Evolutionary conservation across 1,140 invertebrate genomes (phyloP).

Genomic region (Drosophila bocki): DNA sequence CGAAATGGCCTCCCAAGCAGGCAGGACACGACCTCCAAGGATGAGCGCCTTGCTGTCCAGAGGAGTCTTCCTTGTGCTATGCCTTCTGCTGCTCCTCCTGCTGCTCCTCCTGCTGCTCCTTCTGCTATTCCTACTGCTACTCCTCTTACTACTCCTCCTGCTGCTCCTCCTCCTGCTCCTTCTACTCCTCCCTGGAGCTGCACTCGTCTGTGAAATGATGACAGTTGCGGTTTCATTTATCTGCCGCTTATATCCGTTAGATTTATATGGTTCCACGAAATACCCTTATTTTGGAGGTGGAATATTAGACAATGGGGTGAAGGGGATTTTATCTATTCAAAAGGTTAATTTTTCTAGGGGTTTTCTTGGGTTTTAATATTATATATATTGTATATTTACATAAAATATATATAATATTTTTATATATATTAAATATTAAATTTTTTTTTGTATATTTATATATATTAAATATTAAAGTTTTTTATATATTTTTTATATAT

Average conservation of each 20-base stretch:
- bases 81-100: background rate
- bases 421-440: background rate
- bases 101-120: background rate
- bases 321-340: background rate
- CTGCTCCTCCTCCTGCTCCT: background rate
- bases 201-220: constrained; percentile 71
- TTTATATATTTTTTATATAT: background rate
- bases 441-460: no score
- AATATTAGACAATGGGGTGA: background rate
- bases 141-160: background rate
- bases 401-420: background rate
- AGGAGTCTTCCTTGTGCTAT: no score
- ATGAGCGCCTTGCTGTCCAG: constrained; percentile 10
- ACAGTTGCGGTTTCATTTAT: constrained; percentile 74
- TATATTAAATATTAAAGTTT: background rate
- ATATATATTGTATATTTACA: background rate
- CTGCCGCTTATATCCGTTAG: constrained; percentile 32
- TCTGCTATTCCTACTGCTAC: no score
- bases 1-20: constrained; percentile 42
- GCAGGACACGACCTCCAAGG: constrained; percentile 4
- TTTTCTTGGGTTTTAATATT: background rate
- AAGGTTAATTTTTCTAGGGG: background rate
- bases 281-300: background rate
- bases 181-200: constrained; percentile 5
- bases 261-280: constrained; percentile 42